These are phyloP conservation scores for Parus major DNA, from an alignment of 2,113 vertebrate species.

Conservation along the genomic window DNA sequence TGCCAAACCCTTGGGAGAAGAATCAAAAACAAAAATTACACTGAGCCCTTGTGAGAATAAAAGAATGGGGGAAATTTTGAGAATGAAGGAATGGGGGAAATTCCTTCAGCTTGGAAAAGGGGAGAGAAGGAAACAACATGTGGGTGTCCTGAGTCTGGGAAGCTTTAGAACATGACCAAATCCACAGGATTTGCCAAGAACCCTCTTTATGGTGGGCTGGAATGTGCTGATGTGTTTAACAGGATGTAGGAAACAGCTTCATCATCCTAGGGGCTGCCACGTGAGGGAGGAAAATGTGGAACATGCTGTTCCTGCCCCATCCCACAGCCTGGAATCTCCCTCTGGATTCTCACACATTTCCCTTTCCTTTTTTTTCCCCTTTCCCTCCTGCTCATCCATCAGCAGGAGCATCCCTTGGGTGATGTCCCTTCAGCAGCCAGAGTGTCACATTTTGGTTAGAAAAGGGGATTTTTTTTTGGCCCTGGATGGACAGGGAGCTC, in stretches of 20 bases:
- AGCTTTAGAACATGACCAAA: background rate
- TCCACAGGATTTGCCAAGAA: background rate
- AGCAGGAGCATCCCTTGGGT: accelerated
- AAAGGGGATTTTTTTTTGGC: background rate
- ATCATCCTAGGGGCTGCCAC: background rate
- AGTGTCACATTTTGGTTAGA: accelerated
- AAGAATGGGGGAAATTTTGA: background rate
- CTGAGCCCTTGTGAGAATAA: background rate
- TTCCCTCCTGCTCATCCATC: background rate
- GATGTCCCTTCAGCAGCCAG: background rate
- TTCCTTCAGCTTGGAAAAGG: background rate
- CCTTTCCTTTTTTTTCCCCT: background rate
- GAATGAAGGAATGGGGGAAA: background rate
- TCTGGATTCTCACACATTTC: background rate
- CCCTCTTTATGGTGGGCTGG: background rate
- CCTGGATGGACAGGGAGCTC: background rate
- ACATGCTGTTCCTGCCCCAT: background rate
- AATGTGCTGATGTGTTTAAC: background rate
- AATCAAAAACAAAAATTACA: too few species aligned
- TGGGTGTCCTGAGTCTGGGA: background rate
- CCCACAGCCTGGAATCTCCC: background rate
- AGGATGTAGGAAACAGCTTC: background rate
- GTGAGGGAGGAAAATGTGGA: background rate
- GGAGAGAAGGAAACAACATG: background rate
- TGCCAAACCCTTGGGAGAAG: too few species aligned